Percentiles rank a stretch among this genome's conserved stretches.
phyloP scores from a whole-genome alignment of 2,113 vertebrate species.

The Paraplagusia blochii region DNA sequence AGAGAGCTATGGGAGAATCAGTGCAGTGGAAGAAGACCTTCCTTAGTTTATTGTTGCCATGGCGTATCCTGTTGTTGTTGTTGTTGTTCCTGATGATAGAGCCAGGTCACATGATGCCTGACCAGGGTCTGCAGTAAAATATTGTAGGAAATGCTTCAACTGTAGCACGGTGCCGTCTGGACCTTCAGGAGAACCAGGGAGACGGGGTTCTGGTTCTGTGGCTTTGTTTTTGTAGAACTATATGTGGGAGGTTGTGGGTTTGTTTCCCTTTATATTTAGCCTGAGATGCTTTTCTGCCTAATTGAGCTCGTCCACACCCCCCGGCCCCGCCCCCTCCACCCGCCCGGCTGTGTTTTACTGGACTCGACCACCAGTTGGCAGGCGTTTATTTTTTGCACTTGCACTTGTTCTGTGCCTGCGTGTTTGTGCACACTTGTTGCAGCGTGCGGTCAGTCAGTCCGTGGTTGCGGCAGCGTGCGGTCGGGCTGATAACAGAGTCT shows the following conservation, averaged over 20 bases:
- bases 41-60: too few relatives aligned
- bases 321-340: constrained; percentile 44
- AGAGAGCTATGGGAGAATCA: too few relatives aligned
- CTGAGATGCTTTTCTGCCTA: constrained; percentile 54
- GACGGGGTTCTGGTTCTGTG: too few relatives aligned
- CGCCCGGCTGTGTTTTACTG: constrained; percentile 50
- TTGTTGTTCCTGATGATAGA: too few relatives aligned
- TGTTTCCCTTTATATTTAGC: constrained; percentile 51
- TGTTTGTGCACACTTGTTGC: constrained; percentile 16
- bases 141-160: too few relatives aligned
- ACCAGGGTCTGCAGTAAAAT: too few relatives aligned
- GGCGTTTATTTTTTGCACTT: constrained; percentile 52
- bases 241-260: constrained; percentile 28
- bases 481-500: constrained; percentile 75
- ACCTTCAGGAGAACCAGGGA: too few relatives aligned
- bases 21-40: too few relatives aligned
- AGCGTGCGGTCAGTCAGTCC: constrained; percentile 68
- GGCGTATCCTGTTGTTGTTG: too few relatives aligned
- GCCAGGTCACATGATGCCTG: too few relatives aligned
- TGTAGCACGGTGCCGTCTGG: too few relatives aligned
- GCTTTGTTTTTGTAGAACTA: constrained; percentile 22
- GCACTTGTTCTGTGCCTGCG: constrained; percentile 17
- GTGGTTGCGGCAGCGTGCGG: constrained; percentile 72
- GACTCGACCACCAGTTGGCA: constrained; percentile 41
- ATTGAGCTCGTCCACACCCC: constrained; percentile 58